phyloP scores from a whole-genome alignment of 2,888 invertebrate species.

The Phragmatobia fuliginosa region DNA sequence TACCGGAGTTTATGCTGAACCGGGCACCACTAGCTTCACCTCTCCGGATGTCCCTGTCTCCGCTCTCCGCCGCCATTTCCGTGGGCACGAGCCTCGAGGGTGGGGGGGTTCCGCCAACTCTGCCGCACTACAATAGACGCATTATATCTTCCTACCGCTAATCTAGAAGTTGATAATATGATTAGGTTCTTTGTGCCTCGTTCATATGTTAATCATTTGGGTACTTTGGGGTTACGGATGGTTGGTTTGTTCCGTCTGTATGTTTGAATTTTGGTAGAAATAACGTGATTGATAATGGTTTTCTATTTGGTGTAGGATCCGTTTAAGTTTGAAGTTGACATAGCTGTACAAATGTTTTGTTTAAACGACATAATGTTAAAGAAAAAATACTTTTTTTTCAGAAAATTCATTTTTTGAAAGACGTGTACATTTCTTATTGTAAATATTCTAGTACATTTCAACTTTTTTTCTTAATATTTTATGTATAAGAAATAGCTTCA shows the following conservation, averaged over 20 bases:
- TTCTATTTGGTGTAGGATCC: not conserved
- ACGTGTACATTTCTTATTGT: too few relatives aligned
- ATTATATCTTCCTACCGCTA: slow-evolving; percentile 80
- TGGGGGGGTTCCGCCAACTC: slow-evolving; percentile 57
- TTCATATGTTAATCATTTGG: slow-evolving; percentile 47
- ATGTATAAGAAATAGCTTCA: too few relatives aligned
- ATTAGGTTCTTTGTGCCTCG: slow-evolving; percentile 64
- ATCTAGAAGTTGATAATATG: slow-evolving; percentile 75
- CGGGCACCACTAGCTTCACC: slow-evolving; percentile 66
- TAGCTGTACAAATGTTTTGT: not conserved
- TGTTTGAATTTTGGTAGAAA: not conserved
- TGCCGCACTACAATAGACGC: slow-evolving; percentile 74
- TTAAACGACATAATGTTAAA: too few relatives aligned
- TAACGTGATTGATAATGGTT: not conserved
- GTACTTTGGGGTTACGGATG: slow-evolving; percentile 22
- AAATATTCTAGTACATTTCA: too few relatives aligned
- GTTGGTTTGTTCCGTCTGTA: slow-evolving; percentile 8
- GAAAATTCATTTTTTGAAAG: too few relatives aligned
- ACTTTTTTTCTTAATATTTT: too few relatives aligned
- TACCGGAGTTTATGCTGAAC: slow-evolving; percentile 51
- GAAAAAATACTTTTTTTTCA: too few relatives aligned
- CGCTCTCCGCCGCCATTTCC: slow-evolving; percentile 81
- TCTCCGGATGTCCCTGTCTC: slow-evolving; percentile 81
- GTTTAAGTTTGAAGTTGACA: not conserved
- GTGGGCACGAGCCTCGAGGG: slow-evolving; percentile 51